phyloP scores from a whole-genome alignment of 2,888 invertebrate genomes.

The Cerastoderma edule region DNA sequence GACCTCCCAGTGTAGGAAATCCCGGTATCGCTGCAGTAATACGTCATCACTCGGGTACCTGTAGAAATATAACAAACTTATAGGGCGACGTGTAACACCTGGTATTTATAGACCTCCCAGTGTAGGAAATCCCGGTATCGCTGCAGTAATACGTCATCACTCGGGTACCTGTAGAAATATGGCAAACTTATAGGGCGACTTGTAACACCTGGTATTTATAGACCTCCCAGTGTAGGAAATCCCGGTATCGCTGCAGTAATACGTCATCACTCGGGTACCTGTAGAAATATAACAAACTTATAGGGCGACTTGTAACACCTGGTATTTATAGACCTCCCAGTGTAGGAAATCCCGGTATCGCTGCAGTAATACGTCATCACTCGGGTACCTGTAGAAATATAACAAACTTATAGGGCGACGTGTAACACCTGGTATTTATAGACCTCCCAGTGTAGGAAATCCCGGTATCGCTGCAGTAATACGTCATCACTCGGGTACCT shows the following conservation, averaged over 20 bases:
- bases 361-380: constrained; percentile 63
- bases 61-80: too few relatives aligned
- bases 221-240: constrained; percentile 67
- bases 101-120: constrained; percentile 71
- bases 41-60: constrained; percentile 70
- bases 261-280: constrained; percentile 70
- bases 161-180: constrained; percentile 68
- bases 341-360: constrained; percentile 65
- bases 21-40: constrained; percentile 66
- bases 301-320: constrained; percentile 18
- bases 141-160: constrained; percentile 63
- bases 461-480: too few relatives aligned
- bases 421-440: too few relatives aligned
- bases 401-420: too few relatives aligned
- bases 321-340: constrained; percentile 71
- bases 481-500: too few relatives aligned
- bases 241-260: constrained; percentile 66
- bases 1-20: constrained; percentile 67
- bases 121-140: constrained; percentile 65
- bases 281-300: too few relatives aligned
- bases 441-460: too few relatives aligned
- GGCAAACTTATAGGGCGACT: background rate
- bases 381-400: constrained; percentile 68
- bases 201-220: constrained; percentile 60
- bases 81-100: constrained; percentile 17